phyloP scores from a whole-genome alignment of 2,113 vertebrate genomes.

The Rhizomys pruinosus region DNA sequence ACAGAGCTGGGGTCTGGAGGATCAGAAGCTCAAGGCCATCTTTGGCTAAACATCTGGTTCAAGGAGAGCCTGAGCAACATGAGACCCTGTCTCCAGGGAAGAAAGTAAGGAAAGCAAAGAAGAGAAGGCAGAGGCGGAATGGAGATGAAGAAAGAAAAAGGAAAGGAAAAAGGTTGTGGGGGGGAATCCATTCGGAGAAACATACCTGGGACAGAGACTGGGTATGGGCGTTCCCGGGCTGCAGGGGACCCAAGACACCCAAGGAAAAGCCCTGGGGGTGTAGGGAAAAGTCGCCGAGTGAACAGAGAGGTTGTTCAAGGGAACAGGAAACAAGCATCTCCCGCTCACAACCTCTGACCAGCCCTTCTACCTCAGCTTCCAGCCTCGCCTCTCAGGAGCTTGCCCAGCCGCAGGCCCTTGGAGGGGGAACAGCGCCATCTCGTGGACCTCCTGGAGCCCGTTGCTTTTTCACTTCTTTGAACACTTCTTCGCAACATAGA shows the following conservation, averaged over 20 bases:
- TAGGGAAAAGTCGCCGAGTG: background rate
- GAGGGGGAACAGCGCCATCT: slow-evolving; percentile 55
- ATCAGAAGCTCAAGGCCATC: background rate
- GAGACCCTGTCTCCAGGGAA: background rate
- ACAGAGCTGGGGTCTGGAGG: background rate
- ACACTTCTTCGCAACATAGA: background rate
- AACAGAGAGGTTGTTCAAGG: background rate
- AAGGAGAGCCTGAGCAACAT: background rate
- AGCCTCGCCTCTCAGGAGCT: rapidly evolving
- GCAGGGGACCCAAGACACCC: no score
- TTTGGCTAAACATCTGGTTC: background rate
- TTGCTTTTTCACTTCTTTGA: slow-evolving; percentile 30
- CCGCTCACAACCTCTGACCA: background rate
- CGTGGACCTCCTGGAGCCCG: background rate
- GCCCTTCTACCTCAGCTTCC: background rate
- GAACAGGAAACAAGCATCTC: background rate
- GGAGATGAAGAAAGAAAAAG: no score
- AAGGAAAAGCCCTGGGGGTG: background rate
- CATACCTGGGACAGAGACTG: background rate
- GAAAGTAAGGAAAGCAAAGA: no score
- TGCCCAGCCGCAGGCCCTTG: background rate
- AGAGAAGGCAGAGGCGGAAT: no score
- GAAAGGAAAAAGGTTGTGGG: background rate
- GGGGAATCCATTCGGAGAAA: background rate
- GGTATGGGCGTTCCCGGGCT: rapidly evolving